Percentiles rank a stretch among this genome's conserved stretches.
phyloP scores from a whole-genome alignment of 2,113 vertebrate genomes.

The Microtus montanus region DNA sequence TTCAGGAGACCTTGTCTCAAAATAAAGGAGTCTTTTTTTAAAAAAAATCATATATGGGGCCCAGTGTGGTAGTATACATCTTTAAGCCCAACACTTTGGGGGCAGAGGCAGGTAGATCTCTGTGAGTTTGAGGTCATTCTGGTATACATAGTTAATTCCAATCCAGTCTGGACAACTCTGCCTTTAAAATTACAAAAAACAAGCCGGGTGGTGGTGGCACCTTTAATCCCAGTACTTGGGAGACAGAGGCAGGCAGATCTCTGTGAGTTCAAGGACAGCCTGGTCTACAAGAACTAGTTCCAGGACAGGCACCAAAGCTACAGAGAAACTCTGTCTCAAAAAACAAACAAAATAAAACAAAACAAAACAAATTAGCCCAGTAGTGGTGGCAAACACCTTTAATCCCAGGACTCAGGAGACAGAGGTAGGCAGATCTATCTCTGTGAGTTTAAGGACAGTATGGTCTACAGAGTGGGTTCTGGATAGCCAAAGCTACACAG shows the following conservation, averaged over 20 bases:
- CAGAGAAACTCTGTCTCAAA: too few relatives aligned
- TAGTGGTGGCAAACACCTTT: not conserved
- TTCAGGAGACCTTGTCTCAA: not conserved
- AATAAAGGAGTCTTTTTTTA: not conserved
- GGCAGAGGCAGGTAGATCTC: not conserved
- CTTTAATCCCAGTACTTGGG: not conserved
- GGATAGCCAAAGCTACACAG: not conserved
- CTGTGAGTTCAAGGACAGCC: too few relatives aligned
- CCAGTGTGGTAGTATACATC: rapidly evolving
- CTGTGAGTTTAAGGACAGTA: not conserved
- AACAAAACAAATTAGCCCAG: not conserved
- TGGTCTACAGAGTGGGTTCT: not conserved
- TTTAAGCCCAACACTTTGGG: not conserved
- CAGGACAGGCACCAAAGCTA: too few relatives aligned
- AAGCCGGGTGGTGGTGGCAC: too few relatives aligned
- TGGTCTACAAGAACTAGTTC: too few relatives aligned
- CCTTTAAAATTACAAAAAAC: not conserved
- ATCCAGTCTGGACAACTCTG: not conserved
- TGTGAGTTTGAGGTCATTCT: not conserved
- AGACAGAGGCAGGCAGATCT: too few relatives aligned
- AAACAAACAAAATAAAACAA: too few relatives aligned
- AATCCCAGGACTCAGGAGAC: not conserved
- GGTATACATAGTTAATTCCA: not conserved
- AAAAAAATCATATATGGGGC: not conserved
- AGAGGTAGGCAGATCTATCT: not conserved